A percentile compares a stretch with the other conserved stretches of the same genome.
Conservation (phyloP, 1,140 invertebrate species). For the Cyrtorhinus lividipennis region DNA sequence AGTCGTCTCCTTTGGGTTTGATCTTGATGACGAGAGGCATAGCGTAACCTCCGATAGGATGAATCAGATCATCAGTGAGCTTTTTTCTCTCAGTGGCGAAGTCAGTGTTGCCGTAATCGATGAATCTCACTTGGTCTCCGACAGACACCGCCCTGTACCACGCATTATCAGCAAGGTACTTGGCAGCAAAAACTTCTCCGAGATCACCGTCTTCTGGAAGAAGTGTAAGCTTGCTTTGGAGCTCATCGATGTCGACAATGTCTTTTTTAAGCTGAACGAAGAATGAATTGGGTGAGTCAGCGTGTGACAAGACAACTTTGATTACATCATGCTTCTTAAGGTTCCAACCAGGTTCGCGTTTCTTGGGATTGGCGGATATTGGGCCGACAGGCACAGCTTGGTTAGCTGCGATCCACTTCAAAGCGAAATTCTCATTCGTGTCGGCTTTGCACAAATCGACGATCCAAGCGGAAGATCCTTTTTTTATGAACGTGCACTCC, state of each 20-base stretch:
- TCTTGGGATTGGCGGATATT: not conserved
- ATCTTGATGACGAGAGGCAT: slow-evolving; percentile 47
- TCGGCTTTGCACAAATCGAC: slow-evolving; percentile 18
- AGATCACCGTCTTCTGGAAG: slow-evolving; percentile 35
- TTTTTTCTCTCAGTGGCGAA: slow-evolving; percentile 41
- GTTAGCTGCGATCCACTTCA: slow-evolving; percentile 5
- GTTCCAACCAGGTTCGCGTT: not conserved
- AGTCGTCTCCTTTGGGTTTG: slow-evolving; percentile 45
- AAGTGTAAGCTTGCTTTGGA: slow-evolving; percentile 41
- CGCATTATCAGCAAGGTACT: slow-evolving; percentile 50
- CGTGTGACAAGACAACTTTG: slow-evolving; percentile 26
- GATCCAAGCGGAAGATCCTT: slow-evolving; percentile 26
- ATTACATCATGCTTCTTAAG: slow-evolving; percentile 24
- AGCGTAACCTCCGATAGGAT: slow-evolving; percentile 38
- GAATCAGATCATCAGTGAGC: slow-evolving; percentile 32
- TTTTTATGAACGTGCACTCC: slow-evolving; percentile 28
- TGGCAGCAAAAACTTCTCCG: slow-evolving; percentile 51
- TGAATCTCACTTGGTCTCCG: slow-evolving; percentile 49
- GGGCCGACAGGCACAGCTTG: not conserved
- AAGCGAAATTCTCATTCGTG: not conserved
- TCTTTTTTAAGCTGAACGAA: slow-evolving; percentile 28
- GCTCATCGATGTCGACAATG: slow-evolving; percentile 18
- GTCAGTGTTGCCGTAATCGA: slow-evolving; percentile 71
- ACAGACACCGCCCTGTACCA: slow-evolving; percentile 48
- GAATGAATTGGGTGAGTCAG: slow-evolving; percentile 29